A percentile compares a stretch with the other conserved stretches of the same genome.
These are phyloP conservation scores for Onychostoma macrolepis DNA, from an alignment of 2,113 vertebrate genomes.

Conservation along the genomic window DNA sequence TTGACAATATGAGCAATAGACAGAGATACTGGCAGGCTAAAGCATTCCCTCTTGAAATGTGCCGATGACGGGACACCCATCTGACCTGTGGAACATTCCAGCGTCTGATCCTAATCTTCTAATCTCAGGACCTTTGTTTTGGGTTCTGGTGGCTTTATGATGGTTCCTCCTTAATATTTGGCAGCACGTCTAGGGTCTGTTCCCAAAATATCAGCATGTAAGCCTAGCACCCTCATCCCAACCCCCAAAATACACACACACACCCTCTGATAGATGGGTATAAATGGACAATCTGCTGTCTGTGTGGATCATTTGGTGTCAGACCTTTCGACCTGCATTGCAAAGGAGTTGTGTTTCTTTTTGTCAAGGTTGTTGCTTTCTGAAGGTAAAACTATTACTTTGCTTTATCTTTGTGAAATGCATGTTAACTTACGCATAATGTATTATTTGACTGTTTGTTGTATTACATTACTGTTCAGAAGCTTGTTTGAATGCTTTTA, in stretches of 20 bases:
- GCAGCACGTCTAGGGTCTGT: neutral
- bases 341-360: neutral
- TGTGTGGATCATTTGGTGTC: slow-evolving; percentile 11
- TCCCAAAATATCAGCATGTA: slow-evolving; percentile 58
- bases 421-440: neutral
- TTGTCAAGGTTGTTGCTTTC: neutral
- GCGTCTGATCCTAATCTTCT: neutral
- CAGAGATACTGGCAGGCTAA: slow-evolving; percentile 8
- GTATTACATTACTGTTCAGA: neutral
- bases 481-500: neutral
- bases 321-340: neutral
- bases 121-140: slow-evolving; percentile 27
- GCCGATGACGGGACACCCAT: neutral
- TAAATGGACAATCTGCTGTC: slow-evolving; percentile 7
- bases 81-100: neutral
- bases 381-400: slow-evolving; percentile 25
- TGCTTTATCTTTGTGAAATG: neutral
- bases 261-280: slow-evolving; percentile 40
- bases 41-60: slow-evolving; percentile 12
- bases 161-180: neutral
- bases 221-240: slow-evolving; percentile 44
- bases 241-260: slow-evolving; percentile 51
- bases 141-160: neutral
- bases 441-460: neutral
- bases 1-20: slow-evolving; percentile 5